Conservation (phyloP, 2,888 invertebrate species). For the Macropis europaea region DNA sequence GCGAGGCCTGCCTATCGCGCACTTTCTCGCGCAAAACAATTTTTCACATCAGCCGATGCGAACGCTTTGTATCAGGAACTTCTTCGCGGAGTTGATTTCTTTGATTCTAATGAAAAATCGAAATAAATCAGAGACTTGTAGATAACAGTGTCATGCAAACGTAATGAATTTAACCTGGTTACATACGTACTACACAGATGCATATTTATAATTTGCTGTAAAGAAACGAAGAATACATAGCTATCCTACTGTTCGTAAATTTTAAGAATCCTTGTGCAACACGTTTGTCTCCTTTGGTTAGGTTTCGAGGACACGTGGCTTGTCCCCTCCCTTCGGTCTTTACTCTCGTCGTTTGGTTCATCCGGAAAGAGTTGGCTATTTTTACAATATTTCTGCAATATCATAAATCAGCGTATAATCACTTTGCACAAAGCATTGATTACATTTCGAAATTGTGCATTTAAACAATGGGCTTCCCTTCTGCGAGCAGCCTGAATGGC, state of each 20-base stretch:
- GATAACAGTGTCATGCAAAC: too few relatives aligned
- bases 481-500: slow-evolving; percentile 46
- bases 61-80: not conserved
- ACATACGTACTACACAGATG: too few relatives aligned
- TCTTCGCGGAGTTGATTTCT: not conserved
- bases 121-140: not conserved
- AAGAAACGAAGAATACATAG: too few relatives aligned
- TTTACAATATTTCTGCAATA: slow-evolving; percentile 3
- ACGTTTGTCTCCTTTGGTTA: not conserved
- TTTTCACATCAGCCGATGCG: slow-evolving; percentile 41
- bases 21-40: slow-evolving; percentile 59
- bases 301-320: not conserved
- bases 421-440: slow-evolving; percentile 46
- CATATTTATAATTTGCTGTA: too few relatives aligned
- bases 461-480: slow-evolving; percentile 60
- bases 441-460: slow-evolving; percentile 41
- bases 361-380: not conserved
- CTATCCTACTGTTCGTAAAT: too few relatives aligned
- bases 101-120: too few relatives aligned
- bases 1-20: slow-evolving; percentile 37
- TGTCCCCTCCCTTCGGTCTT: not conserved
- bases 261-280: not conserved
- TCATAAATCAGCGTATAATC: slow-evolving; percentile 20
- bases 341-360: not conserved
- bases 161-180: too few relatives aligned